Evolutionary conservation across 2,113 vertebrate genomes (phyloP).

Genomic region (Hyperopisus bebe): DNA sequence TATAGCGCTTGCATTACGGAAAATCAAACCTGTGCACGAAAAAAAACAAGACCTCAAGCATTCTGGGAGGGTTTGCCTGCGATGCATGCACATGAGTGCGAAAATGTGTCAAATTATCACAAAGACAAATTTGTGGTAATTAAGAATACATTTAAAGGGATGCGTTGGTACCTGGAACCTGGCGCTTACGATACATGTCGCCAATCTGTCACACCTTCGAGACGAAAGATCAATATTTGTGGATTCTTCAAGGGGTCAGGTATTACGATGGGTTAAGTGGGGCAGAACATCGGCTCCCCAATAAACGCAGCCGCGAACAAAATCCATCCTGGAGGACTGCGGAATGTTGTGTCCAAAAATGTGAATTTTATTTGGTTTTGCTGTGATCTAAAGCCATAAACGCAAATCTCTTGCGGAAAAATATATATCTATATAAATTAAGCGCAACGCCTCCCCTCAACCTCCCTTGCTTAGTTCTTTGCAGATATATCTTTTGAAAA

Average conservation of each 20-base stretch:
- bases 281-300: background rate
- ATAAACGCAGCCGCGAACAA: constrained; percentile 10
- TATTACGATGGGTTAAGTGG: constrained; percentile 14
- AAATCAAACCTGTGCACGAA: constrained; percentile 21
- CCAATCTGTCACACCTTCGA: background rate
- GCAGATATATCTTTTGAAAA: constrained; percentile 48
- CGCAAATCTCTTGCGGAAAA: constrained; percentile 1
- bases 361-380: constrained; percentile 6
- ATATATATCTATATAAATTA: background rate
- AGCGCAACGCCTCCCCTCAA: constrained; percentile 33
- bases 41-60: background rate
- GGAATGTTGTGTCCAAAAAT: constrained; percentile 32
- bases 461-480: constrained; percentile 40
- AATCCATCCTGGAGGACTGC: constrained; percentile 17
- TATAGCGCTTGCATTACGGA: constrained; percentile 15
- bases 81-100: constrained; percentile 26
- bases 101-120: constrained; percentile 25
- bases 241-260: constrained; percentile 11
- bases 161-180: constrained; percentile 19
- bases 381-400: constrained; percentile 3
- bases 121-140: constrained; percentile 19
- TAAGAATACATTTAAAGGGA: constrained; percentile 21
- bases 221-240: constrained; percentile 15
- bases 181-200: constrained; percentile 1
- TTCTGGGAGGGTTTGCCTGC: constrained; percentile 17